Conservation (phyloP, 2,113 vertebrate species). For the Daboia siamensis region DNA sequence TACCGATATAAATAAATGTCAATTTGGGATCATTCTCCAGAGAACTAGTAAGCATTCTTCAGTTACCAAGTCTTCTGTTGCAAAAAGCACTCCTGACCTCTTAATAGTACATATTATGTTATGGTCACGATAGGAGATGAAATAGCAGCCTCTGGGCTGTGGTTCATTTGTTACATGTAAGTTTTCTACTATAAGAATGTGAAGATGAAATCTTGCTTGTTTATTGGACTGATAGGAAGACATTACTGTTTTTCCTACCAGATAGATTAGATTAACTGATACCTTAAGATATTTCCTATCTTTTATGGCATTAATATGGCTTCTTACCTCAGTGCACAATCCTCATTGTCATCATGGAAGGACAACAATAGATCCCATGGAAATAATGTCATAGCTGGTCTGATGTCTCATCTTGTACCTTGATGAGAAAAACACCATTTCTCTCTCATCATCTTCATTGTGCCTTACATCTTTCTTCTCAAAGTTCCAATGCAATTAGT, state of each 20-base stretch:
- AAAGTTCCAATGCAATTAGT: not conserved
- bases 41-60: not conserved
- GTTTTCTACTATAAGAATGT: not conserved
- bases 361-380: not conserved
- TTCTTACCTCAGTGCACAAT: not conserved
- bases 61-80: not conserved
- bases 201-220: not conserved
- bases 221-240: not conserved
- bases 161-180: not conserved
- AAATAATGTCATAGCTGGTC: not conserved
- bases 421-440: not conserved
- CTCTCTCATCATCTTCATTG: not conserved
- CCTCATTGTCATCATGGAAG: not conserved
- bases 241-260: not conserved
- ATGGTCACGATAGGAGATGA: not conserved
- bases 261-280: not conserved
- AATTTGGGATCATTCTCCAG: not conserved
- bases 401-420: not conserved
- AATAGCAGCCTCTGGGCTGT: not conserved
- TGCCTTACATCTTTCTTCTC: not conserved
- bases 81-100: not conserved
- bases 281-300: not conserved
- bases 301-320: not conserved
- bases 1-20: not conserved
- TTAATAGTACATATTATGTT: not conserved